Base-by-base conservation (phyloP, 1,140 invertebrate genomes). In the Sinella curviseta region DNA sequence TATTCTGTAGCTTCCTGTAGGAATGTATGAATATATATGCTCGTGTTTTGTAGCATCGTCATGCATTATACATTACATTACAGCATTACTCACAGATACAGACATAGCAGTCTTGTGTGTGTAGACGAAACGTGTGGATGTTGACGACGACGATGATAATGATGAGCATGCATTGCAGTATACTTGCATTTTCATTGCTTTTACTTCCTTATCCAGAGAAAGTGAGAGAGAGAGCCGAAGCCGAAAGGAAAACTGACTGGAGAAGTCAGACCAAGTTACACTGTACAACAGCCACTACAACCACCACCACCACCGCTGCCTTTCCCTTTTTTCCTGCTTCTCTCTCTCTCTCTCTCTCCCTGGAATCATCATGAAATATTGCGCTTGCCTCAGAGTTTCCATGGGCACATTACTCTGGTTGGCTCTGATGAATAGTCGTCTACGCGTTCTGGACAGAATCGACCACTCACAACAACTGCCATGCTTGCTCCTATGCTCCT, bases 301-400 rank as follows among this genome's bases (percentile, higher is more conserved):
- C 8, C 39, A 12, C 39, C 39, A n/a, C 39, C 8, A 48, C 20
- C 20, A 8, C 20, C 39, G 8, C 39, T 48, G 20, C 39, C 20
- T 48, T 20, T 20, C 20, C 20, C 20, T 48, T 48, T 48, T 48
- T 48, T 48, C 20, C 39, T 48, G 8, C 39, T 48, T 20, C 20
- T 48, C 39, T 48, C 39, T 48, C 39, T 48, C 39, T 48, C 20
- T 48, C 39, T 73, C 70, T 34, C 80, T 80, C 48, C 54, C 48
- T 65, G 77, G 54, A 77, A 78, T 80, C 76, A 80, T n/a, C 76
- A 82, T 82, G 81, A 82, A 82, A 82, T 82, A 82, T 82, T 82
- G 81, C 81, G 81, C 81, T 80, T 82, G 81, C 78, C 75, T 80
- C 78, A 57, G 16, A 78, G 81, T 80, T 82, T 82, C 81, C 81